A percentile compares a stretch with the other conserved stretches of the same genome.
Evolutionary conservation across 1,140 invertebrate species (phyloP).

Genomic region (Eupeodes corollae): DNA sequence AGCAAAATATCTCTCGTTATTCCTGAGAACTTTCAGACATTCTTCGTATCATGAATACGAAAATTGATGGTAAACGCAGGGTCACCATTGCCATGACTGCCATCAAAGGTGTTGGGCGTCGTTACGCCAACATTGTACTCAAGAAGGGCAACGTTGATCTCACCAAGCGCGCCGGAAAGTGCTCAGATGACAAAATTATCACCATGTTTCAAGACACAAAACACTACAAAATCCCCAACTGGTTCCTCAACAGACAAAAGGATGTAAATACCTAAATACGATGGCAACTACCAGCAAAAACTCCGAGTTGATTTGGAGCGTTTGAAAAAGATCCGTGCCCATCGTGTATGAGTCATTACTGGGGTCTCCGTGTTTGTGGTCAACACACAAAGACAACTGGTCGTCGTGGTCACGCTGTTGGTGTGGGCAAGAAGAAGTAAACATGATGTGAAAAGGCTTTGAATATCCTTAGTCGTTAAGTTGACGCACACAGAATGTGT

Average conservation of each 20-base stretch:
- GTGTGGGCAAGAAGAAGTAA: slow-evolving; percentile 99
- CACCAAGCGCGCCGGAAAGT: no score
- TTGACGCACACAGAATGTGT: no score
- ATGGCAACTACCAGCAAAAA: slow-evolving; percentile 97
- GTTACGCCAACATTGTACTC: slow-evolving; percentile 96
- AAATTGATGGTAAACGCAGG: slow-evolving; percentile 96
- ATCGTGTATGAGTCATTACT: slow-evolving; percentile 94
- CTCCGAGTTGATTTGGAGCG: slow-evolving; percentile 96
- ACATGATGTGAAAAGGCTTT: no score
- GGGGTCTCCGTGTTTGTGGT: slow-evolving; percentile 91
- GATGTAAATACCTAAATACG: slow-evolving; percentile 98
- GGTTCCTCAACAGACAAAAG: slow-evolving; percentile 99
- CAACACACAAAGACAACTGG: no score
- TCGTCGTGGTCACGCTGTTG: slow-evolving; percentile 93
- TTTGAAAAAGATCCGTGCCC: slow-evolving; percentile 93
- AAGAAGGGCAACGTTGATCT: no score
- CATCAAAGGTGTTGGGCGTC: slow-evolving; percentile 95
- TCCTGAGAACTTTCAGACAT: slow-evolving; percentile 99
- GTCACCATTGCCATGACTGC: slow-evolving; percentile 97
- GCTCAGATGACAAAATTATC: slow-evolving; percentile 92
- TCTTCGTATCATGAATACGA: slow-evolving; percentile 98
- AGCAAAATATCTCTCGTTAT: slow-evolving; percentile 93
- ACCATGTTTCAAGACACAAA: slow-evolving; percentile 96
- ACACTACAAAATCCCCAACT: slow-evolving; percentile 99
- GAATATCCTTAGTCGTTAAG: no score